Base-by-base conservation (phyloP, 2,113 vertebrate species). In the Ellobius talpinus region DNA sequence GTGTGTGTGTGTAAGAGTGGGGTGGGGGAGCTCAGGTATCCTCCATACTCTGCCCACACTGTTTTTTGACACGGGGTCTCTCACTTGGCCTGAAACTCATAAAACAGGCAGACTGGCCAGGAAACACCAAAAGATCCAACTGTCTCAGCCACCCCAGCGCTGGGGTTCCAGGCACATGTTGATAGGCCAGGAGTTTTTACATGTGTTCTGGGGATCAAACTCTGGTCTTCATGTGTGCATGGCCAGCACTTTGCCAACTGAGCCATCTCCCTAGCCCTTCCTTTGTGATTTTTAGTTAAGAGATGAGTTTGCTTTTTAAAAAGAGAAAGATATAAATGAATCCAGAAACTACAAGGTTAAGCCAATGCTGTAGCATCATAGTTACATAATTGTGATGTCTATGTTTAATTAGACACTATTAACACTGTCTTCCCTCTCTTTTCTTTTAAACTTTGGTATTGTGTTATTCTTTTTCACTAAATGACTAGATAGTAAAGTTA, bases 381-480 rank as follows among this genome's bases (percentile, higher is more conserved):
- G 58, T 84, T 87, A 78, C 17, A 16, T 89, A 84, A 65, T 4
- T 68, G 90, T 10, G 24, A 42, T 21, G 16, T 88, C 92, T 88
- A 89, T 42, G 84, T 89, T 95, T 78, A 89, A 39, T 78, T 79
- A n/a, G 55, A 88, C 93, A 76, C 14, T 39, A 52, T 86, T 78
- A 76, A 94, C 61, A 5, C 2, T 42, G 42, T 74, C 31, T n/a
- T 90, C 81, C 87, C 31, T 74, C 33, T 84, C 33, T 3, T 52
- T 65, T 45, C 5, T 72, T 89, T 86, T 74, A 39, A 78, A 73
- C 33, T 17, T 45, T 52, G n/a, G 13, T 55, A 42, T 92, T 88
- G 76, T 82, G 17, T 58, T 93, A 29, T 66, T 29, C 45, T 66
- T 94, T 92, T 93, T 95, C 21, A 89, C 26, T 89, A 77, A 86